These are phyloP conservation scores for Oscheius sp. DNA, from an alignment of 2,888 invertebrate genomes.

Conservation along the genomic window DNA sequence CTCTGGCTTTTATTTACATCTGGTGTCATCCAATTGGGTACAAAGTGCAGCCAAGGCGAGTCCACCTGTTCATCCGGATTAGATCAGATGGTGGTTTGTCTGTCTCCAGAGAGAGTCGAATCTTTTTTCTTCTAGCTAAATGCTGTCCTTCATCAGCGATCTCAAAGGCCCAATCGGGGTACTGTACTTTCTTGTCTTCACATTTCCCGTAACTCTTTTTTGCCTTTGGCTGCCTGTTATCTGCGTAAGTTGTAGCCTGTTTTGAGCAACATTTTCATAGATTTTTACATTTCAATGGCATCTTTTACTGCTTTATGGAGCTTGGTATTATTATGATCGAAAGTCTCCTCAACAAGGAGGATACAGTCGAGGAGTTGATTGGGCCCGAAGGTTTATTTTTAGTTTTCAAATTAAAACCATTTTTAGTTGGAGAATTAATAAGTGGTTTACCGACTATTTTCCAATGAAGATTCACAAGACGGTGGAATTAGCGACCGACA, in stretches of 20 bases:
- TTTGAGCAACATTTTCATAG: not conserved
- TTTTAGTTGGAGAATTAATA: slow-evolving; percentile 49
- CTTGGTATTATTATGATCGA: slow-evolving; percentile 79
- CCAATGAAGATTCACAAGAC: slow-evolving; percentile 24
- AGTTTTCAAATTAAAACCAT: no score
- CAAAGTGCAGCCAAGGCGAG: not conserved
- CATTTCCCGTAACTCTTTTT: slow-evolving; percentile 70
- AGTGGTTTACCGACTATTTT: slow-evolving; percentile 20
- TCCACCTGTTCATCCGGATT: not conserved
- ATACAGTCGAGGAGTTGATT: slow-evolving; percentile 28
- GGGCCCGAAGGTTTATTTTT: slow-evolving; percentile 11
- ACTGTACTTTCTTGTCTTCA: slow-evolving; percentile 78
- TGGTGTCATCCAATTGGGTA: not conserved
- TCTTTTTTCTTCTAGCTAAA: not conserved
- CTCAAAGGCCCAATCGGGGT: slow-evolving; percentile 75
- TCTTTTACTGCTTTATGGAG: slow-evolving; percentile 42
- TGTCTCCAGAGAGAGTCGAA: no score
- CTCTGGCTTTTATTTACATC: not conserved
- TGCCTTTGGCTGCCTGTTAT: slow-evolving; percentile 73
- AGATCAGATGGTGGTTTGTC: no score
- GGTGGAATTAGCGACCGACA: not conserved
- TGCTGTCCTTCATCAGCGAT: not conserved
- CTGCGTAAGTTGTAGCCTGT: slow-evolving; percentile 31
- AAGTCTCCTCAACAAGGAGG: slow-evolving; percentile 75
- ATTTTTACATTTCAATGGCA: slow-evolving; percentile 32